phyloP scores from a whole-genome alignment of 2,113 vertebrate genomes.

The Anarhynchus alexandrinus region DNA sequence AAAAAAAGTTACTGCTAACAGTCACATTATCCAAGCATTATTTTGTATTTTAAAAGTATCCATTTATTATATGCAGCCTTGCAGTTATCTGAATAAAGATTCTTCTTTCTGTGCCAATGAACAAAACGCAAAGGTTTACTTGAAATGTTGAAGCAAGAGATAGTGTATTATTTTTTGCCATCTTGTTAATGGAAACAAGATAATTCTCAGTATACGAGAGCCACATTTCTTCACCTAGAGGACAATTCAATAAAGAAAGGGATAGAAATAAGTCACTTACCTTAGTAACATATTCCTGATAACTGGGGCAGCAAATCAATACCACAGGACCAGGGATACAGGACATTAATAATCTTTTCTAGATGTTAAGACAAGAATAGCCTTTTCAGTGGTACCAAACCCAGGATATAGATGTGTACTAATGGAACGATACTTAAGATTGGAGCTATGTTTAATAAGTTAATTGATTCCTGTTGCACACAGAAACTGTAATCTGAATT shows the following conservation, averaged over 20 bases:
- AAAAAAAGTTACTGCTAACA: not conserved
- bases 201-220: not conserved
- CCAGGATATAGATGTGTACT: not conserved
- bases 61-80: not conserved
- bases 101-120: not conserved
- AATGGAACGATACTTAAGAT: not conserved
- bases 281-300: constrained; percentile 43
- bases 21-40: not conserved
- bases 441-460: not conserved
- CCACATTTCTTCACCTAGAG: not conserved
- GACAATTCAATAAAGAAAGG: constrained; percentile 22
- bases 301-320: constrained; percentile 52
- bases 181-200: not conserved
- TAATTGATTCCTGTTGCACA: not conserved
- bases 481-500: not conserved
- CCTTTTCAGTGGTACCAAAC: not conserved
- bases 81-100: not conserved
- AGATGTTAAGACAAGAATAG: not conserved
- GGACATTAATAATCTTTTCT: constrained; percentile 34
- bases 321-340: not conserved
- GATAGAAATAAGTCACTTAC: constrained; percentile 29
- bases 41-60: not conserved
- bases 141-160: not conserved
- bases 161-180: not conserved
- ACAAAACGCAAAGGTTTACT: not conserved